phyloP scores from a whole-genome alignment of 1,140 invertebrate species.

The Drosophila triauraria region DNA sequence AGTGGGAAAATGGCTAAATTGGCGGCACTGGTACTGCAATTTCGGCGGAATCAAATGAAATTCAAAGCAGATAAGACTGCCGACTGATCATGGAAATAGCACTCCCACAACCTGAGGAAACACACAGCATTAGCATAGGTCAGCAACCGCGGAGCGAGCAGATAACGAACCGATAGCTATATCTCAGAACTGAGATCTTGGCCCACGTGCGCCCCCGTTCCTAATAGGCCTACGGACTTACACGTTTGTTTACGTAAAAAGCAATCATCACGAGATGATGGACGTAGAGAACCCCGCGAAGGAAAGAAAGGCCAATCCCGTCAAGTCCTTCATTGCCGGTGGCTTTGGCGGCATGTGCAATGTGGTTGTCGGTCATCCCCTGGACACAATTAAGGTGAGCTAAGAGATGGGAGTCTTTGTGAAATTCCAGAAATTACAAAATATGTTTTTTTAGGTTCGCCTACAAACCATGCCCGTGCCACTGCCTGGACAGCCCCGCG shows the following conservation, averaged over 20 bases:
- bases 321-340: constrained; percentile 98
- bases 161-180: constrained; percentile 53
- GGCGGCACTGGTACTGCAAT: constrained; percentile 16
- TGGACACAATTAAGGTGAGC: constrained; percentile 96
- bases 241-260: constrained; percentile 64
- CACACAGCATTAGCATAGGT: constrained; percentile 43
- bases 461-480: constrained; percentile 96
- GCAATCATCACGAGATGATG: constrained; percentile 30
- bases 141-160: constrained; percentile 31
- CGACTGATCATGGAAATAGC: constrained; percentile 54
- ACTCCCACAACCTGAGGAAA: constrained; percentile 12
- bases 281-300: neutral
- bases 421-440: neutral
- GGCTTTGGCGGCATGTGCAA: constrained; percentile 98
- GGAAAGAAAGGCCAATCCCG: constrained; percentile 88
- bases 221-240: constrained; percentile 11
- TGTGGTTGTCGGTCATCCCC: constrained; percentile 96
- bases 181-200: too few species aligned
- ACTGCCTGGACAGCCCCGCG: constrained; percentile 90
- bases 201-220: constrained; percentile 19
- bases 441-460: constrained; percentile 88
- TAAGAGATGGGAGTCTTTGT: neutral
- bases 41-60: constrained; percentile 32
- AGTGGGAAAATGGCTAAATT: too few species aligned
- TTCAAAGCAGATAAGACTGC: constrained; percentile 26